Conservation (phyloP, 1,140 invertebrate species). For the Nylanderia fulva region DNA sequence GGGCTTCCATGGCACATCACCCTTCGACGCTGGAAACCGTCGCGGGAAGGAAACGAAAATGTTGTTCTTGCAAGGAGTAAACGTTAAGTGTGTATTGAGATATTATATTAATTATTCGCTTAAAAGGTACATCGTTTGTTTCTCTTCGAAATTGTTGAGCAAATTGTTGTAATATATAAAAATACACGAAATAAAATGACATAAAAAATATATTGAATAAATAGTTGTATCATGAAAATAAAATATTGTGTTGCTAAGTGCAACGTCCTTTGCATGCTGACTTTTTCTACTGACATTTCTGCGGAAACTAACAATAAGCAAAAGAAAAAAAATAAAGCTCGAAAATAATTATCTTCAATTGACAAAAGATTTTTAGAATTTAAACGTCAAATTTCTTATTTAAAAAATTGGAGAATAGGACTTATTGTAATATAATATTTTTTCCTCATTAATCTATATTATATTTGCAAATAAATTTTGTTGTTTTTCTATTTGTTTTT, state of each 20-base stretch:
- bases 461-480: background rate
- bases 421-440: background rate
- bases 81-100: background rate
- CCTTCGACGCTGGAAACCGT: slow-evolving; percentile 16
- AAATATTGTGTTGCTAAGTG: background rate
- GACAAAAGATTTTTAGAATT: background rate
- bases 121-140: background rate
- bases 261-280: background rate
- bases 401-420: background rate
- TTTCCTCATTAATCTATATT: background rate
- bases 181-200: background rate
- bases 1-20: slow-evolving; percentile 85
- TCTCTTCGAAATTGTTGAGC: background rate
- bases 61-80: background rate
- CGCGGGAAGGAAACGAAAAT: background rate
- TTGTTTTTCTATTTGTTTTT: too few species aligned
- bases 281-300: background rate
- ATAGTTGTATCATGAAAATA: background rate
- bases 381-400: background rate
- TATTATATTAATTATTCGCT: slow-evolving; percentile 1
- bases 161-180: background rate
- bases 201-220: background rate
- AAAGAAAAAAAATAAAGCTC: background rate
- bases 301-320: too few species aligned
- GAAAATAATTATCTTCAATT: background rate